Base-by-base conservation (phyloP, 2,888 invertebrate species). In the Xanthia icteritia region DNA sequence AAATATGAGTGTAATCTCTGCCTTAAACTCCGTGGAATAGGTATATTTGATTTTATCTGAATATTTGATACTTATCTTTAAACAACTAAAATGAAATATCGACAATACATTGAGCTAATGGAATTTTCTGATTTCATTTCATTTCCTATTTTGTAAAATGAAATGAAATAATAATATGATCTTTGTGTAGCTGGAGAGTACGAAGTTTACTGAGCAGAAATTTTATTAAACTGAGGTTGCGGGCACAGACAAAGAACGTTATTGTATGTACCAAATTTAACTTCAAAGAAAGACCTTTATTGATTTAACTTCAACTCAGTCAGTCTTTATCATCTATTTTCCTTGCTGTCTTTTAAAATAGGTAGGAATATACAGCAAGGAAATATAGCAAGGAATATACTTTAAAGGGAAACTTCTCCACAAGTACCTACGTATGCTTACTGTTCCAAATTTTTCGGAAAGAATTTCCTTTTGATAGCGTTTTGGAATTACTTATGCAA, bases 181-280 rank as follows among this genome's bases (percentile, higher is more conserved):
- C n/a, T n/a, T 36, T 72, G 20, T 48, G 23, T 58, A 48, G 13
- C n/a, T 48, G 27, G 11, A 60, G 17, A 75, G 27, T 27, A 36
- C 11, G 20, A 20, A 17, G 20, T 27, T 36, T 36, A 27, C 23
- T 11, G 36, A 17, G 36, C 45, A 45, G 23, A 39, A 2, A 27
- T 60, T 60, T 39, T 74, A 74, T 27, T 48, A 39, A 75, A 74
- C 73, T 48, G 39, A 17, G 36, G 15, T 72, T 39, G 27, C 39
- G 51, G 27, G 23, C 13, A 15, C 48, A 15, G 66, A n/a, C n/a
- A 36, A n/a, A 36, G 2, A 48, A 48, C 36, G n/a, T 8, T 45
- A 45, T 71, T 71, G 3, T 31, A n/a, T 56, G 20, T 39, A 15
- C 45, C 31, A 27, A 42, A 74, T 76, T 36, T 45, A 45, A 67